Base-by-base conservation (phyloP, 2,113 vertebrate species). In the Octodon degus region DNA sequence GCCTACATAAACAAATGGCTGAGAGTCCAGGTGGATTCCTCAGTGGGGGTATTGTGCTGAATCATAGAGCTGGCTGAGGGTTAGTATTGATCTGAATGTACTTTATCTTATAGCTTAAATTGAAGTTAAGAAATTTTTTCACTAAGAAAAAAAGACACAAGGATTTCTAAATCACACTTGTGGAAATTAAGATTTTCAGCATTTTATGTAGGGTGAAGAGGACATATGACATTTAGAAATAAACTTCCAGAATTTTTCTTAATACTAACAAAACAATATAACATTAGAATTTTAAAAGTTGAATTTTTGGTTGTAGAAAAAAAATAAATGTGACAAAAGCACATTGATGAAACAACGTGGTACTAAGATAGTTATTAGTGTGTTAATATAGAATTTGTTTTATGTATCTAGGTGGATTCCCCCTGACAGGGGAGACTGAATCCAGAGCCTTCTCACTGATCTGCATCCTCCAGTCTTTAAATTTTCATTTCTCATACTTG, bases 251-350 rank as follows among this genome's bases (percentile, higher is more conserved):
- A 94, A 77, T 77, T n/a, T 7, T 16, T 67, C 50, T 94, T 89
- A 93, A 47, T 6, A 10, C 27, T 91, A 91, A 93, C 67, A 89
- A 79, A 79, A 91, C 89, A 67, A 25, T 87, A 76, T 90, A 89
- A 50, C 25, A 30, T 88, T 93, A 87, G 43, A 96, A 72, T 87
- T 96, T 86, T 76, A 80, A 53, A 93, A 97, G 55, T 89, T 62
- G 53, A 77, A 27, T 72, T 83, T 81, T 95, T 70, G 76, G 25
- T 90, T 97, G 25, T 93, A 79, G 43, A 87, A 62, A 93, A 95
- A 87, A 58, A 83, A 58, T n/a, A 74, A 65, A 70, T 11, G 1
- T 74, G 7, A 92, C 85, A 65, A 93, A 91, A 95, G 9, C 74
- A 7, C 30, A 74, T 76, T 91, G 55, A 58, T 89, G 17, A 83